Percentiles rank a stretch among this genome's conserved stretches.
Conservation (phyloP, 1,140 invertebrate species). For the Cydia amplana region DNA sequence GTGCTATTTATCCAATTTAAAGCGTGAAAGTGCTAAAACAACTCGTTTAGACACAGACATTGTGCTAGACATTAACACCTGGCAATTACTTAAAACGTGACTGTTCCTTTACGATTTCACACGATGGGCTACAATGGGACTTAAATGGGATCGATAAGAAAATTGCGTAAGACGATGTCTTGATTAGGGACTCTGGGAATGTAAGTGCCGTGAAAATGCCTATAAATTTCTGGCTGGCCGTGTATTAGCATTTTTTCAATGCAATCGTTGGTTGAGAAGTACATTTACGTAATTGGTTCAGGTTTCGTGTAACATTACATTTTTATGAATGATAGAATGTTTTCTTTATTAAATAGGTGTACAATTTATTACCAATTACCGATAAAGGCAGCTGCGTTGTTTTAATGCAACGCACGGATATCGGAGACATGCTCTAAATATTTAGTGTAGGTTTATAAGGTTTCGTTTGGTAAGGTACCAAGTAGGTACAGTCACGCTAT, state of each 20-base stretch:
- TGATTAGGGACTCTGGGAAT: background rate
- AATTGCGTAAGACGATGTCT: constrained; percentile 18
- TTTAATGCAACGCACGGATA: too few relatives aligned
- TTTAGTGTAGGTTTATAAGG: too few relatives aligned
- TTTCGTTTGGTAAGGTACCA: too few relatives aligned
- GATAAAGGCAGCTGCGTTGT: too few relatives aligned
- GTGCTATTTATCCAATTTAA: constrained; percentile 44
- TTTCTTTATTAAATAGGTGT: too few relatives aligned
- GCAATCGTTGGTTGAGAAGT: background rate
- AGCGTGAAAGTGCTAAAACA: constrained; percentile 53
- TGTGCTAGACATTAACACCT: constrained; percentile 44
- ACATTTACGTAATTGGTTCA: too few relatives aligned
- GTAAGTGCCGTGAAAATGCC: constrained; percentile 4
- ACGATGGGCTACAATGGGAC: constrained; percentile 23
- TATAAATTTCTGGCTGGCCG: constrained; percentile 26
- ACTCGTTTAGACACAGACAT: constrained; percentile 33
- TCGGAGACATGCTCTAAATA: too few relatives aligned
- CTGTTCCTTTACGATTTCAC: constrained; percentile 32
- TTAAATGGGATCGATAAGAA: background rate
- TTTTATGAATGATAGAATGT: too few relatives aligned
- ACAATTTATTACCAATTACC: too few relatives aligned
- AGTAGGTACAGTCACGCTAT: too few relatives aligned
- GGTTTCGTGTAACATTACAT: too few relatives aligned
- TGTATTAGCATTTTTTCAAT: background rate
- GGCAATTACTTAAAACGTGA: constrained; percentile 24